Evolutionary conservation across 2,888 invertebrate genomes (phyloP), one percentile per base, ranked within the genome.

Genomic region (Anthophora plumipes): DNA sequence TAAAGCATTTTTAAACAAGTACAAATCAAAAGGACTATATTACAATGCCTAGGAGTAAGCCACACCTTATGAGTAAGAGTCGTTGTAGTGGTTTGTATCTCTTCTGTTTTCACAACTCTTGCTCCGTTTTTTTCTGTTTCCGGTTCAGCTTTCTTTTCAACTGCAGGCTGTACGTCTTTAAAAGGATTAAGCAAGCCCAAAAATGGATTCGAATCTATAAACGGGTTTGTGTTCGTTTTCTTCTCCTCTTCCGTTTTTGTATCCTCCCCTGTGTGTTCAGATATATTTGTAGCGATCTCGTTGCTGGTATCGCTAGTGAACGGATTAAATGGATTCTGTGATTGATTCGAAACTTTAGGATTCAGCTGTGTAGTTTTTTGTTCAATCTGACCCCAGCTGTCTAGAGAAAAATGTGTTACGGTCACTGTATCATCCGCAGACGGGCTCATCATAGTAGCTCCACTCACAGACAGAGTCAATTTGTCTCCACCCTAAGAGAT

Each of bases 401-500:
- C 94, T 91, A 94, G 92, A 12, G 94, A 94, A 89, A 94, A 94
- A 89, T 94, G 94, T 4, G 96, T 96, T 11, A 96, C 95, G 0
- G 96, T 96, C 25, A 96, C 95, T 4, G 95, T 85, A 75, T 93
- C 93, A 54, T 93, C 93, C 48, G 87, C 84, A 9, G 91, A 81
- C 50, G 91, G 89, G 73, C 84, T 88, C 60, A 84, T 72, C 46
- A 90, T 77, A 4, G 91, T 88, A 12, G 90, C 85, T 64, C 96
- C 96, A 88, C 95, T 95, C 88, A 96, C 95, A 81, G 95, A 95
- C 79, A 96, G 93, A 71, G 96, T 96, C 91, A 96, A 93, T 92
- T 96, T 96, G 92, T 96, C 96, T 89, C 96, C 96, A 86, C 96
- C 96, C 96, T 96, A 86, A 77, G 71, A 78, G 80, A 72, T 64